Base-by-base conservation (phyloP, 1,140 invertebrate genomes). In the Coelopa frigida region DNA sequence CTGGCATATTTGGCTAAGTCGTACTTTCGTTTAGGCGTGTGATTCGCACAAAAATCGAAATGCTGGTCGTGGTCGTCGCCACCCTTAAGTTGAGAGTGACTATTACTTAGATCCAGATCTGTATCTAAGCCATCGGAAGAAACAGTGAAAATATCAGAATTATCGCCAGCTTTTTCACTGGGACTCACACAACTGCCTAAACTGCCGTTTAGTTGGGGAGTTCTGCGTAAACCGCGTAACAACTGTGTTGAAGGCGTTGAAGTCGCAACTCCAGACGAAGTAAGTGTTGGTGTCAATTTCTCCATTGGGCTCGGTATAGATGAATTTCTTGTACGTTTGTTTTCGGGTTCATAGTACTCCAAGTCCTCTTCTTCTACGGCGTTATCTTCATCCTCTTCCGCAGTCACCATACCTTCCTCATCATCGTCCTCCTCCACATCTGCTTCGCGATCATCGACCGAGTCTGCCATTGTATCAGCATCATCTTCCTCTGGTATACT, bases 101-200 rank as follows among this genome's bases (percentile, higher is more conserved):
- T 44, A 21, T 66, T 66, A 37, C 63, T 66, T n/a, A 67, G 24
- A 51, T 67, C 63, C 32, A 67, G 38, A 52, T 69, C 65, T 0
- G 65, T 68, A 12, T 68, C 65, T 27, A 68, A 29, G 1, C 65
- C 64, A 53, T 68, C 65, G 0, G 65, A 68, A 0, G 65, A 68
- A 0, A 68, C 65, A 0, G 65, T 68, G 17, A 68, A 68, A 22
- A 68, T 67, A 40, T 68, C 65, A 0, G 65, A 68, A 44, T 63
- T 65, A 17, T 68, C 65, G 1, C 61, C 61, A 8, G 64, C 33
- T 11, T 68, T 67, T 31, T 68, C 65, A 32, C 59, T 68, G 0
- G 64, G 59, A 23, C 64, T 64, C 10, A 67, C 59, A 33, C 63
- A 66, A 23, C 62, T 67, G 4, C 58, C 62, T 7, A 66, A 31